These are phyloP conservation scores for Callosobruchus maculatus DNA, from an alignment of 2,888 invertebrate species.

Conservation along the genomic window DNA sequence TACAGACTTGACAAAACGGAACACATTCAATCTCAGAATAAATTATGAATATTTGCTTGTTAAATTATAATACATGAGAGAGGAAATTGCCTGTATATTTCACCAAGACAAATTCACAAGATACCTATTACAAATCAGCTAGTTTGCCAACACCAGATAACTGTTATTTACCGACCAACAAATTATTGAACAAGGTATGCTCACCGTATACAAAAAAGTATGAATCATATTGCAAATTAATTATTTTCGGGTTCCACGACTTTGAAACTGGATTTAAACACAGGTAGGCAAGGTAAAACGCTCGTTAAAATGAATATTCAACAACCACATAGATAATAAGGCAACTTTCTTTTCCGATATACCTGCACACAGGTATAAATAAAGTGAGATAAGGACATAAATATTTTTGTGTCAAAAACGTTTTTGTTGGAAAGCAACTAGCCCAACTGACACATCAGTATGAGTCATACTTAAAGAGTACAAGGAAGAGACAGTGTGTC, in stretches of 20 bases:
- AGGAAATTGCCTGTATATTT: neutral
- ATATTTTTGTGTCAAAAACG: neutral
- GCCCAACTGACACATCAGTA: slow-evolving; percentile 11
- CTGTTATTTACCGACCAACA: neutral
- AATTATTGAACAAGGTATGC: neutral
- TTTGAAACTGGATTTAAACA: neutral
- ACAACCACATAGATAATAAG: neutral
- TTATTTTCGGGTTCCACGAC: neutral
- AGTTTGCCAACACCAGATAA: neutral
- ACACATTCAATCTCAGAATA: no score
- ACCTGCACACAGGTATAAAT: neutral
- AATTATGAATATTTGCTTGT: no score
- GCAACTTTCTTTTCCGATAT: neutral
- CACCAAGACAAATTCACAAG: neutral
- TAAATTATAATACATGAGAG: neutral
- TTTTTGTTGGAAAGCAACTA: neutral
- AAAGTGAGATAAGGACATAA: neutral
- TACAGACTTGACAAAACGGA: no score
- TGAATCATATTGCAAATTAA: neutral
- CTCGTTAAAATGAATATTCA: neutral
- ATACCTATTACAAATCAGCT: neutral
- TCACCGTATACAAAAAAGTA: neutral
- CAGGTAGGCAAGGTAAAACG: neutral
- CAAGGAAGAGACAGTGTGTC: slow-evolving; percentile 27
- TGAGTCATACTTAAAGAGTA: slow-evolving; percentile 35